phyloP scores from a whole-genome alignment of 2,888 invertebrate genomes.

The Papilio elwesi region DNA sequence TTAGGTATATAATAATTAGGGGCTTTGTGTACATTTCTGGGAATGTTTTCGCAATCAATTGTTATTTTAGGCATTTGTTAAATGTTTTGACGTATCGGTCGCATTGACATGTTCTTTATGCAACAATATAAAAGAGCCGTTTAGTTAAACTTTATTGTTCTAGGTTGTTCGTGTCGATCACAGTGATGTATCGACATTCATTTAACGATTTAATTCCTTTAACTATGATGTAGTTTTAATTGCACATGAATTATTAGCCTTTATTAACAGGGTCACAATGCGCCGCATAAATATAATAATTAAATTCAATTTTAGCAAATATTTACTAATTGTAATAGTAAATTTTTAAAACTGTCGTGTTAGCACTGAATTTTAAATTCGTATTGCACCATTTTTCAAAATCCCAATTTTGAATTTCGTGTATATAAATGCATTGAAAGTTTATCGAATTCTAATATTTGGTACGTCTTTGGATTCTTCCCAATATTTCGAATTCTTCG shows the following conservation, averaged over 20 bases:
- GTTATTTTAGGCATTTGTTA: slow-evolving; percentile 17
- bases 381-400: slow-evolving; percentile 70
- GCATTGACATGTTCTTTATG: slow-evolving; percentile 16
- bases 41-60: slow-evolving; percentile 24
- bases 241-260: slow-evolving; percentile 64
- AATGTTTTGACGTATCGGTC: slow-evolving; percentile 13
- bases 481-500: slow-evolving; percentile 42
- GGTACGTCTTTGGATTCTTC: slow-evolving; percentile 50
- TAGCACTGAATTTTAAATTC: slow-evolving; percentile 72
- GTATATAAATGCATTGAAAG: slow-evolving; percentile 54
- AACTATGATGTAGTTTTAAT: slow-evolving; percentile 43
- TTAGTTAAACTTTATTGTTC: slow-evolving; percentile 31
- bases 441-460: slow-evolving; percentile 49
- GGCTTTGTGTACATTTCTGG: slow-evolving; percentile 36
- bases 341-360: slow-evolving; percentile 71
- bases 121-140: slow-evolving; percentile 12
- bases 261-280: slow-evolving; percentile 80
- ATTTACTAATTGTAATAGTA: slow-evolving; percentile 72
- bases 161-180: slow-evolving; percentile 47
- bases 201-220: slow-evolving; percentile 50
- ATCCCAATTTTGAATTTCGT: slow-evolving; percentile 60
- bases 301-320: slow-evolving; percentile 75
- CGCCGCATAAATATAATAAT: slow-evolving; percentile 74
- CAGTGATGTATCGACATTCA: background rate
- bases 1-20: slow-evolving; percentile 7